Evolutionary conservation across 2,797 vertebrate genomes (phyloP).

Genomic region (Myripristis murdjan): DNA sequence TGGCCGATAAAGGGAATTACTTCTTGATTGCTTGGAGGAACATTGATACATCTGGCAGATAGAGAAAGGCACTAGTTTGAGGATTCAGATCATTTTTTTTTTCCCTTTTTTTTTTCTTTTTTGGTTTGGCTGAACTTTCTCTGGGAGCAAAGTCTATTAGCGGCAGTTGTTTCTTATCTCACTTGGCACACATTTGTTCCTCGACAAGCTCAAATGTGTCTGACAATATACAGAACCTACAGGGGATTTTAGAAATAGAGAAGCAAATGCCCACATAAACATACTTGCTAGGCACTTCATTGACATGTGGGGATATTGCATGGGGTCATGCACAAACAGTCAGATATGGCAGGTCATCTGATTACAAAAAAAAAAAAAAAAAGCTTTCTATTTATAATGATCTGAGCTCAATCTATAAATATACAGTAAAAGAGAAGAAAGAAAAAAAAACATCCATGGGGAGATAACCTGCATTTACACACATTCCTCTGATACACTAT

Average conservation of each 20-base stretch:
- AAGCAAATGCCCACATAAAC: constrained; percentile 46
- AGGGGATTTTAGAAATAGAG: constrained; percentile 46
- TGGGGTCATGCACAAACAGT: constrained; percentile 4
- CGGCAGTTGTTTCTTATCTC: constrained; percentile 71
- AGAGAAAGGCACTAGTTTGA: constrained; percentile 68
- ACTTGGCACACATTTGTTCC: constrained; percentile 74
- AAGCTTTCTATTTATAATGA: constrained; percentile 13
- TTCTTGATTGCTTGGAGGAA: constrained; percentile 82
- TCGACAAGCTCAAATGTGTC: constrained; percentile 64
- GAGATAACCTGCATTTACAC: not conserved
- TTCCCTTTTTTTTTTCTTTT: constrained; percentile 66
- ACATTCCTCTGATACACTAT: not conserved
- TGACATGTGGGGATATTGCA: constrained; percentile 16
- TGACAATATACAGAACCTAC: constrained; percentile 61
- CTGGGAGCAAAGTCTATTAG: constrained; percentile 74
- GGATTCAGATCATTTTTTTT: constrained; percentile 71
- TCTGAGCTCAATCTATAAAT: constrained; percentile 9
- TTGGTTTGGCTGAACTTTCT: constrained; percentile 66
- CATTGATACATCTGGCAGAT: constrained; percentile 82
- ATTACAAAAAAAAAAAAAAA: too few species aligned
- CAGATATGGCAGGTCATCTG: constrained; percentile 1
- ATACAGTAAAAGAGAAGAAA: not conserved
- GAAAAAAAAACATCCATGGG: not conserved
- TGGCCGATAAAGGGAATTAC: constrained; percentile 82
- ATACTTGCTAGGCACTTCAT: constrained; percentile 6